Percentiles rank a stretch among this genome's conserved stretches.
Conservation (phyloP, 2,888 invertebrate genomes). For the Drosophila basisetae region DNA sequence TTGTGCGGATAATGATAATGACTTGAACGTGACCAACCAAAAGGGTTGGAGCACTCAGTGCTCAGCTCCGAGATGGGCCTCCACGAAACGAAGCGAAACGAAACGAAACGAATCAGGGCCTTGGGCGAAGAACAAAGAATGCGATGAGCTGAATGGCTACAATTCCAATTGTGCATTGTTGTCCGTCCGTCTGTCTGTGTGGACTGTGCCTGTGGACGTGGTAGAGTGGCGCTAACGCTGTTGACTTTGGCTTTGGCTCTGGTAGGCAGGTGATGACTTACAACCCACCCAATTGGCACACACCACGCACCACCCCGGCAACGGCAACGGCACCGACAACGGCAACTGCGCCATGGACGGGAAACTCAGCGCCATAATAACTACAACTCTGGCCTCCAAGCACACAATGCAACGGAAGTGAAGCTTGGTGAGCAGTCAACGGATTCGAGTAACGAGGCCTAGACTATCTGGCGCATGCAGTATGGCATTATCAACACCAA, state of each 20-base stretch:
- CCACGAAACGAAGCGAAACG: not conserved
- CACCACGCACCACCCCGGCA: not conserved
- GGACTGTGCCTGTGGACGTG: constrained; percentile 2
- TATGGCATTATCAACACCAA: constrained; percentile 38
- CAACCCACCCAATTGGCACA: constrained; percentile 16
- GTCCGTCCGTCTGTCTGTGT: constrained; percentile 5
- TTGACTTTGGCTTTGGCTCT: constrained; percentile 29
- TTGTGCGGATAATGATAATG: constrained; percentile 42
- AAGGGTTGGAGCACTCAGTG: not conserved
- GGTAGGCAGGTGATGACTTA: constrained; percentile 36
- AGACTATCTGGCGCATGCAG: constrained; percentile 19
- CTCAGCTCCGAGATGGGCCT: not conserved
- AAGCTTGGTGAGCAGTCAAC: constrained; percentile 41
- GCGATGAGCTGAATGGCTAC: constrained; percentile 14
- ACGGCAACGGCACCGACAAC: constrained; percentile 1
- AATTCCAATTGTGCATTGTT: constrained; percentile 47
- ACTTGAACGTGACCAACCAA: constrained; percentile 45
- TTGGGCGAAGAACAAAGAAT: constrained; percentile 31
- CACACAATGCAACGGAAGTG: constrained; percentile 55
- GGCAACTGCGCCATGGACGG: constrained; percentile 35
- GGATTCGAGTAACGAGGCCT: constrained; percentile 39
- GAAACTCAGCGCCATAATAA: constrained; percentile 57
- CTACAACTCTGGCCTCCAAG: constrained; percentile 38
- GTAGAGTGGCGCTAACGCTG: constrained; percentile 38
- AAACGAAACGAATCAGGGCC: constrained; percentile 22